Base-by-base conservation (phyloP, 2,113 vertebrate genomes). In the Tinamus guttatus region DNA sequence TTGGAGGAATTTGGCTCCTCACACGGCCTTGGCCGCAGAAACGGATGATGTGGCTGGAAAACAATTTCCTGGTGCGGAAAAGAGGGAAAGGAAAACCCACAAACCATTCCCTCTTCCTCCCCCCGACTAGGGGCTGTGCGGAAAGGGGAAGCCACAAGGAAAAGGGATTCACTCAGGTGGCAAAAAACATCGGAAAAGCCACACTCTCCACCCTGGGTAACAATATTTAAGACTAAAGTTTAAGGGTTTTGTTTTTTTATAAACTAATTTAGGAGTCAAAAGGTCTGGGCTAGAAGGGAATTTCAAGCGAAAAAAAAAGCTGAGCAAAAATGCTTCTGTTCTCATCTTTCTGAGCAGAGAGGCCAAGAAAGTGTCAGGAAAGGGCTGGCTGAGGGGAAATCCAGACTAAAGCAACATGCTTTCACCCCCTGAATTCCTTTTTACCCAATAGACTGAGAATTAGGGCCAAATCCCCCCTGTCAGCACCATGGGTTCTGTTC, bases 121-220 rank as follows among this genome's bases (percentile, higher is more conserved):
- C 14, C 9, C 21, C 47, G 13, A 49, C 9, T 20, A 51, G 22
- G 49, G 49, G 49, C 49, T 51, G 49, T 2, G 9, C 2, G 20
- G 22, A 59, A 81, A 63, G 7, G 28, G 28, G 63, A 54, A 32
- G 3, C 12, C 22, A 32, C 12, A 60, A 60, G 22, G 17, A 43
- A 51, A 76, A 54, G 10, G 15, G 30, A 34, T 62, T 56, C 45
- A 52, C 17, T n/a, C 38, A 47, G 56, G 14, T 5, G 9, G 15
- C 11, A 30, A 70, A 36, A n/a, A 41, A 1, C 2, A 2, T 4
- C 0, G 0, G 54, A 36, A 34, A 27, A 67, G 19, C 38, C 49
- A 1, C 1, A 1, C 68, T 28, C 25, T 22, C 9, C 2, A 7
- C 28, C 12, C 75, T 8, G 63, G 0, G 11, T 22, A 16, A 10